Evolutionary conservation across 1,140 invertebrate species (phyloP).

Genomic region (Copidosoma floridanum): DNA sequence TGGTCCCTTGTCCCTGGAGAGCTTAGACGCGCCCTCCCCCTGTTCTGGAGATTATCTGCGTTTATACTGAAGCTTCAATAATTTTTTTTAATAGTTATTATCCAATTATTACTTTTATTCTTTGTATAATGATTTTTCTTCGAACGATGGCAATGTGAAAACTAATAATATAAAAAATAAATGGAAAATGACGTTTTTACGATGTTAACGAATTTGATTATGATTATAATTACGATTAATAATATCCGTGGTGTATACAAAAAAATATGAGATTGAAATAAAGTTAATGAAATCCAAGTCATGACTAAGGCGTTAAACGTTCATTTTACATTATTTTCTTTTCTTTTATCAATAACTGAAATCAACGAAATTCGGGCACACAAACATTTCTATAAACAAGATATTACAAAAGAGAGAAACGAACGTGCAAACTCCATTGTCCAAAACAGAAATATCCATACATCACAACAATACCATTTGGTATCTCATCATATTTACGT

Average conservation of each 20-base stretch:
- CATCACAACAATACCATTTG: conserved; percentile 8
- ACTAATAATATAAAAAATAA: no score
- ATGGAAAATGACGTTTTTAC: conserved; percentile 11
- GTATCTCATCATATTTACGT: background rate
- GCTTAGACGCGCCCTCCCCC: conserved; percentile 55
- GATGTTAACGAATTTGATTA: conserved; percentile 24
- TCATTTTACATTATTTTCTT: conserved; percentile 6
- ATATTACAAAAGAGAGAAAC: no score
- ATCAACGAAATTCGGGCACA: no score
- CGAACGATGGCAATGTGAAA: conserved; percentile 13
- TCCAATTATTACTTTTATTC: conserved; percentile 23
- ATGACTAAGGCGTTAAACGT: conserved; percentile 4
- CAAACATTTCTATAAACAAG: no score
- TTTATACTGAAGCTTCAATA: conserved; percentile 28
- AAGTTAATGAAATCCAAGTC: background rate
- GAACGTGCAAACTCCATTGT: conserved; percentile 9
- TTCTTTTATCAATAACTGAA: no score
- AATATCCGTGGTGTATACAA: conserved; percentile 19
- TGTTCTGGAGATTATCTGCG: conserved; percentile 55
- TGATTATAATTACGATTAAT: conserved; percentile 6
- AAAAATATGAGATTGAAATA: conserved; percentile 6
- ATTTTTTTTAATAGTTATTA: conserved; percentile 12
- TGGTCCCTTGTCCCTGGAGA: conserved; percentile 58
- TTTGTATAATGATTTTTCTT: conserved; percentile 13
- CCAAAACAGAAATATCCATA: no score